Evolutionary conservation across 1,140 invertebrate species (phyloP), one percentile per base, ranked within the genome.

Genomic region (Hirudo medicinalis): DNA sequence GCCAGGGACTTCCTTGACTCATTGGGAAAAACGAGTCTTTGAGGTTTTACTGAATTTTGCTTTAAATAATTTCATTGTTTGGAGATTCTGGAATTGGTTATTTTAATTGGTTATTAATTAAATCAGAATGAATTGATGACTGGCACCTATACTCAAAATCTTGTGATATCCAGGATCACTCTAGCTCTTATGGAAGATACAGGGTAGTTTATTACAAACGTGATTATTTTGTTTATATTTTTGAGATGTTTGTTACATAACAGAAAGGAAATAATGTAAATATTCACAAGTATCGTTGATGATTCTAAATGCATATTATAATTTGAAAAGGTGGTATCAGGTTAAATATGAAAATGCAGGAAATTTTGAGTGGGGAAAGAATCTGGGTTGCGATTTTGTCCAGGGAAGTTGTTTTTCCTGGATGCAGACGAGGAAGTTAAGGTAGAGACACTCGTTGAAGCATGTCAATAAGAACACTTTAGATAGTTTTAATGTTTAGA

Each of bases 121-220:
- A 63, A 63, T 69, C 78, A 95, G 91, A 99, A 99, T 84, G 96
- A 99, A 85, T 94, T 94, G 0, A 99, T 99, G 96, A 98, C 96
- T 0, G 96, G 95, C 0, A 98, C 94, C 0, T 96, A 98, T 79
- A 99, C 96, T 0, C 95, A 98, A 82, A 95, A 97, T 84, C 94
- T 94, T 0, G 91, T 97, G 0, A 97, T 98, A 80, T 97, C 94
- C 0, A 84, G 93, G 57, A 89, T 99, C 73, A 98, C 94, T 0
- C 84, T 99, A 54, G 96, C 96, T 0, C 83, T 98, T 55, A 92
- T 99, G 91, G 94, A 99, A 82, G 96, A 99, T 79, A 97, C 94
- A 0, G 96, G 95, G 81, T 84, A 77, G 72, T 75, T 19, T 70
- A 49, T 5, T 49, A 49, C 43, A 17, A 20, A 11, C 4, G 11